Conservation (phyloP, 2,888 invertebrate species). For the Nysson spinosus region DNA sequence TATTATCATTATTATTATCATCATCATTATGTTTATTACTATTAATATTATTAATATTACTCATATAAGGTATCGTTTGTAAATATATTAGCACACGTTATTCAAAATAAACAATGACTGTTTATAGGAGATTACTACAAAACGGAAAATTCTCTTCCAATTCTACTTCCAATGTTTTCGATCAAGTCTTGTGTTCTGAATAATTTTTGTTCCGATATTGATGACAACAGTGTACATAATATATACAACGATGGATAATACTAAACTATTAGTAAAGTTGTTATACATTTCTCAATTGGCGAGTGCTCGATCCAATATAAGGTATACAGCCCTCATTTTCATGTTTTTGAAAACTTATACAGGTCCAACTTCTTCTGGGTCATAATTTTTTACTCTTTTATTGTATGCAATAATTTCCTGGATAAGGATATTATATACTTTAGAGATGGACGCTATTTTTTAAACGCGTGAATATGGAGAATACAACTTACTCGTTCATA, state of each 20-base stretch:
- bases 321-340: constrained; percentile 31
- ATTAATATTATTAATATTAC: constrained; percentile 44
- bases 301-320: constrained; percentile 45
- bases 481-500: constrained; percentile 91
- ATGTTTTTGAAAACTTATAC: constrained; percentile 47
- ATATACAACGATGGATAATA: constrained; percentile 60
- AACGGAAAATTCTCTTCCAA: constrained; percentile 22
- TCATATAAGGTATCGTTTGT: constrained; percentile 49
- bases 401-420: constrained; percentile 61
- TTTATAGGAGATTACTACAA: constrained; percentile 28
- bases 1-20: constrained; percentile 21
- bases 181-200: constrained; percentile 21
- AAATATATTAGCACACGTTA: constrained; percentile 59
- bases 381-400: constrained; percentile 61
- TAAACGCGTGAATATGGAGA: not conserved
- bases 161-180: constrained; percentile 26
- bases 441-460: not conserved
- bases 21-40: constrained; percentile 32
- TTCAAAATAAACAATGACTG: constrained; percentile 45
- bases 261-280: constrained; percentile 59
- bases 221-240: constrained; percentile 58
- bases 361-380: constrained; percentile 59
- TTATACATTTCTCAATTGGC: constrained; percentile 44
- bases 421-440: not conserved
- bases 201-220: constrained; percentile 21